Percentiles rank a stretch among this genome's conserved stretches.
Evolutionary conservation across 2,797 vertebrate species (phyloP).

Genomic region (Bovichtus variegatus): DNA sequence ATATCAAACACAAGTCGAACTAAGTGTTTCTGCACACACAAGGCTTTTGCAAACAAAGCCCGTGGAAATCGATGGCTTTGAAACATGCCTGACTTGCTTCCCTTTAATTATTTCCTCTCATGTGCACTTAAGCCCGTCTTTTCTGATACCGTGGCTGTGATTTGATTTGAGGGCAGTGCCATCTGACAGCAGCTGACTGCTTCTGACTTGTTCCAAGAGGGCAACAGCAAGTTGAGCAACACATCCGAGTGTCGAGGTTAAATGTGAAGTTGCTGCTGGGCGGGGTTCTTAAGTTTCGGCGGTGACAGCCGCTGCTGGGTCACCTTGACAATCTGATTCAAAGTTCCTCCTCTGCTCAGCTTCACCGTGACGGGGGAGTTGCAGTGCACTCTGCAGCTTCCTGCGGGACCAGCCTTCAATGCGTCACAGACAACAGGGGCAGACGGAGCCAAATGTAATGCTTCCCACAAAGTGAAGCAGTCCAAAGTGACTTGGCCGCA

Average conservation of each 20-base stretch:
- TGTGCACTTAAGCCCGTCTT: slow-evolving; percentile 42
- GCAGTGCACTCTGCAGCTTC: slow-evolving; percentile 29
- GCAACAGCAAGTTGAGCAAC: slow-evolving; percentile 10
- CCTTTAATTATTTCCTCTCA: slow-evolving; percentile 54
- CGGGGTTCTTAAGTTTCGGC: not conserved
- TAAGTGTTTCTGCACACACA: slow-evolving; percentile 7
- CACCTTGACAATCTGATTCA: slow-evolving; percentile 55
- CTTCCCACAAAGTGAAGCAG: slow-evolving; percentile 19
- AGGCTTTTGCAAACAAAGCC: slow-evolving; percentile 39
- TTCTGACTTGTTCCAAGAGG: not conserved
- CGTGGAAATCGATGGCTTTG: slow-evolving; percentile 51
- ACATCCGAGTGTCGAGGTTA: not conserved
- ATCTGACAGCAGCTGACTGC: not conserved
- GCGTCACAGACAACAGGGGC: slow-evolving; percentile 39
- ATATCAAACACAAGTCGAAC: slow-evolving; percentile 44
- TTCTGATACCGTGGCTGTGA: slow-evolving; percentile 18
- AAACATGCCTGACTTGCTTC: slow-evolving; percentile 46
- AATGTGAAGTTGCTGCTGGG: slow-evolving; percentile 9
- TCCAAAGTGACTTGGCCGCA: slow-evolving; percentile 23
- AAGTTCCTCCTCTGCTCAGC: slow-evolving; percentile 31
- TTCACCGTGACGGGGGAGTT: slow-evolving; percentile 13
- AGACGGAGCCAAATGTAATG: slow-evolving; percentile 25
- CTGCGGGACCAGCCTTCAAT: slow-evolving; percentile 38
- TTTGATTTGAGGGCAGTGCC: slow-evolving; percentile 15
- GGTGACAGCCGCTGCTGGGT: slow-evolving; percentile 35